phyloP scores from a whole-genome alignment of 2,888 invertebrate species.

The Eubasilissa splendida region DNA sequence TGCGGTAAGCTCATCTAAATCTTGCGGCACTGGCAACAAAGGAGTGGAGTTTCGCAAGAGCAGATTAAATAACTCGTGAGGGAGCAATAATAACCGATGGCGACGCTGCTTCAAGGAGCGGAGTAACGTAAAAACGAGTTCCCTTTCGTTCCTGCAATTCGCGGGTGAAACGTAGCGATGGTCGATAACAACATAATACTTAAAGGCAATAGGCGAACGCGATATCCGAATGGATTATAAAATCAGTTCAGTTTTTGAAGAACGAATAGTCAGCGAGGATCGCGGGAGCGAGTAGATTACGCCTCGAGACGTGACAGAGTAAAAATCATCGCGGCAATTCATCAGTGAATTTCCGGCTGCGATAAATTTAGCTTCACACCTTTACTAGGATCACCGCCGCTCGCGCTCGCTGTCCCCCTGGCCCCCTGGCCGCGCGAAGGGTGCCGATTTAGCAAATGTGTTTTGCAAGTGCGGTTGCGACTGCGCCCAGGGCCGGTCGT shows the following conservation, averaged over 20 bases:
- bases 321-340: background rate
- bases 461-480: constrained; percentile 37
- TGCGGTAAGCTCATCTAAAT: constrained; percentile 20
- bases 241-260: background rate
- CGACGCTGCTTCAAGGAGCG: constrained; percentile 25
- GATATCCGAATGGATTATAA: background rate
- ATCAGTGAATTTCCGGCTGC: background rate
- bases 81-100: constrained; percentile 38
- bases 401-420: background rate
- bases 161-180: constrained; percentile 3
- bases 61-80: constrained; percentile 42
- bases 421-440: background rate
- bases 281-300: too few species aligned
- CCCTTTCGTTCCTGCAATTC: constrained; percentile 41
- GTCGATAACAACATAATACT: background rate
- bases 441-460: constrained; percentile 29
- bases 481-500: constrained; percentile 43
- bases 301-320: background rate
- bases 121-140: constrained; percentile 28
- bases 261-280: too few species aligned
- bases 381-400: background rate
- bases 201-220: background rate
- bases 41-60: constrained; percentile 39
- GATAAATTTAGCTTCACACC: background rate
- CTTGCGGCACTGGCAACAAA: constrained; percentile 21